Percentiles rank a stretch among this genome's conserved stretches.
Conservation (phyloP, 2,888 invertebrate species). For the Andrena flavipes region DNA sequence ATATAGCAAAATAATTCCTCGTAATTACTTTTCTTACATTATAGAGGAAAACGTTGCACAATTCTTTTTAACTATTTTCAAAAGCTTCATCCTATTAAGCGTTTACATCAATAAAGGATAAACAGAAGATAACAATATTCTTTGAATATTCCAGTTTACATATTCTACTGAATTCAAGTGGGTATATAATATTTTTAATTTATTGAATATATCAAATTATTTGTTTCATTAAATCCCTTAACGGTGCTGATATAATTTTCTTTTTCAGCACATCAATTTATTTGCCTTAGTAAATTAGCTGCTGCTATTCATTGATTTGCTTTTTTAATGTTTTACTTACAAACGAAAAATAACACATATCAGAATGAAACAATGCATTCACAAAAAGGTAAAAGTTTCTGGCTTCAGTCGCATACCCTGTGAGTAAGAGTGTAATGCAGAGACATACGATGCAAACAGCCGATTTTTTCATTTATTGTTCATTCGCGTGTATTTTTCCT, state of each 20-base stretch:
- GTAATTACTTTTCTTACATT: too few species aligned
- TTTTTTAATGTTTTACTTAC: neutral
- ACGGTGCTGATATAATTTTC: too few species aligned
- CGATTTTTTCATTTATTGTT: neutral
- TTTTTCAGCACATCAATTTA: too few species aligned
- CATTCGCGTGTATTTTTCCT: neutral
- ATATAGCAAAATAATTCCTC: too few species aligned
- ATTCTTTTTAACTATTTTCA: neutral
- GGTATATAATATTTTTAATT: too few species aligned
- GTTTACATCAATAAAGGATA: neutral
- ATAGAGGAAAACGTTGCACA: neutral
- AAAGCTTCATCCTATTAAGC: neutral
- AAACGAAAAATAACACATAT: neutral
- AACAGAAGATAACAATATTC: neutral
- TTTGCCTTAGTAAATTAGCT: neutral
- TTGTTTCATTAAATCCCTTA: too few species aligned
- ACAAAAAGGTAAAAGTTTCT: neutral
- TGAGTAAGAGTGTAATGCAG: neutral
- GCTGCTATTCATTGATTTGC: neutral
- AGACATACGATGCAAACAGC: neutral
- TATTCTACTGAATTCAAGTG: too few species aligned
- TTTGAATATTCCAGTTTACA: too few species aligned
- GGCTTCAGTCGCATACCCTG: neutral
- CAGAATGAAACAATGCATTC: neutral
- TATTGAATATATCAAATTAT: too few species aligned